Conservation (phyloP, 2,888 invertebrate genomes). For the Yponomeuta malinellus region DNA sequence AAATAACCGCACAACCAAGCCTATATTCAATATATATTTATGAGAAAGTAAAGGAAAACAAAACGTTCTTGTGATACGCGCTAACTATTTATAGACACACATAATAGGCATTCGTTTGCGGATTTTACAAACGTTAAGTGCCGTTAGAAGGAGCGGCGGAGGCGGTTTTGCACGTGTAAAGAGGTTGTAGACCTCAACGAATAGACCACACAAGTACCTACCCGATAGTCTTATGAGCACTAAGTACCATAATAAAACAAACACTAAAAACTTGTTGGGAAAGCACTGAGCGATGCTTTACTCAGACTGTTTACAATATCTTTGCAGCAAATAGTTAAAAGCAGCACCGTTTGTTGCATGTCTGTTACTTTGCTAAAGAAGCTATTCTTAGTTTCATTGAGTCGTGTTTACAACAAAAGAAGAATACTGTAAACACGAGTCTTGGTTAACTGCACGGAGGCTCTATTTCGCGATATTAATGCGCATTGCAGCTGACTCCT, state of each 20-base stretch:
- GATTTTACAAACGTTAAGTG: constrained; percentile 22
- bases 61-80: not conserved
- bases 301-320: not conserved
- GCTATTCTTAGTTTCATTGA: constrained; percentile 1
- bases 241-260: constrained; percentile 6
- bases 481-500: not conserved
- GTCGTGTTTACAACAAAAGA: constrained; percentile 1
- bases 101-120: not conserved
- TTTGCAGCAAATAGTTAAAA: not conserved
- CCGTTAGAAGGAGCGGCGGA: constrained; percentile 52
- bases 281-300: not conserved
- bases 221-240: not conserved
- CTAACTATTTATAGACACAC: not conserved
- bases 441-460: not conserved
- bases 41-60: not conserved
- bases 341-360: not conserved
- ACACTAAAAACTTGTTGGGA: constrained; percentile 9
- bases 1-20: not conserved
- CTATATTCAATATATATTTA: not conserved
- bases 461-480: not conserved
- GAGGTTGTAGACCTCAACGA: constrained; percentile 44
- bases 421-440: not conserved
- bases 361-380: not conserved
- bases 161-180: constrained; percentile 40
- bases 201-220: constrained; percentile 3